These are phyloP conservation scores for Fragum sueziense DNA, from an alignment of 2,888 invertebrate species.

Conservation along the genomic window DNA sequence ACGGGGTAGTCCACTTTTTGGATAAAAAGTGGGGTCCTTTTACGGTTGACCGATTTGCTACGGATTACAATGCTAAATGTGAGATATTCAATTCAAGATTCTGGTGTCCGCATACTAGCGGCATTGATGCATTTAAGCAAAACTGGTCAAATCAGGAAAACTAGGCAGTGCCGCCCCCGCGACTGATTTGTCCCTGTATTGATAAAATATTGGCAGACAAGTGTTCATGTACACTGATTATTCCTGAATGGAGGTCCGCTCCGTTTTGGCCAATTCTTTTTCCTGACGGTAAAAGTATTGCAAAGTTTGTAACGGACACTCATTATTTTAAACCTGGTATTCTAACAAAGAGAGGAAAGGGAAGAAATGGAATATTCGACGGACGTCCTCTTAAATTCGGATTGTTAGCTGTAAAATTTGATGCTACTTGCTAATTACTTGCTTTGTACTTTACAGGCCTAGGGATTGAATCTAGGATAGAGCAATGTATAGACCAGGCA, in stretches of 20 bases:
- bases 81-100: conserved; percentile 41
- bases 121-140: too few relatives aligned
- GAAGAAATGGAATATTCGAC: conserved; percentile 32
- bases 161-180: conserved; percentile 39
- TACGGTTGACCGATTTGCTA: conserved; percentile 46
- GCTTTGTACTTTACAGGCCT: conserved; percentile 25
- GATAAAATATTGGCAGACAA: conserved; percentile 18
- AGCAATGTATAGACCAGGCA: neutral
- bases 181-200: conserved; percentile 20
- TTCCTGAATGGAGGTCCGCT: conserved; percentile 38
- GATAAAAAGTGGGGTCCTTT: conserved; percentile 43
- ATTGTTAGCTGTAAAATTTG: conserved; percentile 18
- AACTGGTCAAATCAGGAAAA: conserved; percentile 9
- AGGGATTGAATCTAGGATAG: neutral
- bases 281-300: neutral
- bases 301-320: conserved; percentile 3
- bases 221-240: conserved; percentile 14
- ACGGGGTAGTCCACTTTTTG: conserved; percentile 42
- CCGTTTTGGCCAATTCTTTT: conserved; percentile 19
- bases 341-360: conserved; percentile 25
- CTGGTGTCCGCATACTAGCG: too few relatives aligned
- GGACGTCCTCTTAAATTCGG: conserved; percentile 24
- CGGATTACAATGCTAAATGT: conserved; percentile 44
- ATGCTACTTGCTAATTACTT: neutral
- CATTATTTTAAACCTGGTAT: conserved; percentile 19